Base-by-base conservation (phyloP, 2,888 invertebrate species). In the Archips xylosteana region DNA sequence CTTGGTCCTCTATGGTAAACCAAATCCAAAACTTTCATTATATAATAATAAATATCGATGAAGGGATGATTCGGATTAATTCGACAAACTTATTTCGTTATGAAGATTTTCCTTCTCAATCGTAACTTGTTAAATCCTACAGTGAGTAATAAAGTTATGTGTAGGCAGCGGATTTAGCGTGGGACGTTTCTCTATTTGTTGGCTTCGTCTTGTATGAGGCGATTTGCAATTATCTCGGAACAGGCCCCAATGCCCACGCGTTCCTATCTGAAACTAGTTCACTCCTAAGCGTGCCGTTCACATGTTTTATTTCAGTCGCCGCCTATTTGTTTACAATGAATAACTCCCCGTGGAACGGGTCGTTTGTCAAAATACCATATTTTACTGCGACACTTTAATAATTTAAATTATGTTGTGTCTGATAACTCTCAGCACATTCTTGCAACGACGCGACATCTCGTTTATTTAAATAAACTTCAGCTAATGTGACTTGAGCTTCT, bases 181-280 rank as follows among this genome's bases (percentile, higher is more conserved):
- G 57, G 70, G 73, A 70, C 49, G 75, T 70, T 75, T 73, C 65
- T 75, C 73, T 75, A 73, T 72, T 75, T 73, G 65, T 57, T 70
- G 68, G 60, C 65, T 68, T 45, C 66, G 73, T 73, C 66, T 66
- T 66, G 70, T 75, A 75, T 70, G 70, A 73, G 70, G 61, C 75
- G 75, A 75, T 73, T 75, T 71, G 74, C 68, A 76, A 76, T 76
- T 76, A 76, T 74, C 71, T 76, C 62, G 70, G 64, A 70, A 62
- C 73, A 75, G 67, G 73, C 66, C 75, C 73, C 73, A 47, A 45
- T 51, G 65, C 73, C 75, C 70, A 70, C 76, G 71, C 71, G 49
- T 34, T 59, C 54, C 66, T 63, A 15, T 51, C 70, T 59, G 60
- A 67, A 74, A 71, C 74, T 74, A 74, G 68, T 76, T 69, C 73